phyloP scores from a whole-genome alignment of 2,113 vertebrate genomes.

The Melanerpes formicivorus region DNA sequence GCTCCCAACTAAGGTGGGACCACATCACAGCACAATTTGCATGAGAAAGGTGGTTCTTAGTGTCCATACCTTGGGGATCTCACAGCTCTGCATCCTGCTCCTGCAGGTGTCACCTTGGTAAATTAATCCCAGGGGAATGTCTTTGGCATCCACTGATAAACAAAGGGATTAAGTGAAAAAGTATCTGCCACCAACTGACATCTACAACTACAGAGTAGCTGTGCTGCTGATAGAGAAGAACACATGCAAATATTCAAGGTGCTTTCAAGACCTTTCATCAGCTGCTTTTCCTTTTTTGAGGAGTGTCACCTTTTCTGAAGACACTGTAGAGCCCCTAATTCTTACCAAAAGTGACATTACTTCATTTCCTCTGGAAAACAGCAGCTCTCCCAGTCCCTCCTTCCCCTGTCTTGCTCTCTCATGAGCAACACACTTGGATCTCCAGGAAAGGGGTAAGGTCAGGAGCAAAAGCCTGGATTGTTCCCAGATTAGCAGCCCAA shows the following conservation, averaged over 20 bases:
- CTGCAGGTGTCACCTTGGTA: not conserved
- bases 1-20: not conserved
- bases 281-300: not conserved
- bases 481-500: conserved; percentile 72
- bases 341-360: conserved; percentile 58
- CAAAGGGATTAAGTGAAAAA: not conserved
- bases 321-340: not conserved
- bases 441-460: conserved; percentile 67
- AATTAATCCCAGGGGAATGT: not conserved
- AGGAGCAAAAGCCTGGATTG: conserved; percentile 52
- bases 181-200: not conserved
- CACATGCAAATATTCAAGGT: accelerated
- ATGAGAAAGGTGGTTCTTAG: too few species aligned
- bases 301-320: conserved; percentile 35
- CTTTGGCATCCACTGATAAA: not conserved
- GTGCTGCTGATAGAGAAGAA: not conserved
- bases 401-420: not conserved
- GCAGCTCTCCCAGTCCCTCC: conserved; percentile 49
- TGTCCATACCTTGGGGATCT: not conserved
- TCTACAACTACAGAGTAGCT: not conserved
- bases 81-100: not conserved
- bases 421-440: not conserved
- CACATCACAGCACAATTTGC: not conserved
- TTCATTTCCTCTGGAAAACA: conserved; percentile 74
- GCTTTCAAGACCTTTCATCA: not conserved